Evolutionary conservation across 2,113 vertebrate genomes (phyloP), one percentile per base, ranked within the genome.

Genomic region (Heterotis niloticus): DNA sequence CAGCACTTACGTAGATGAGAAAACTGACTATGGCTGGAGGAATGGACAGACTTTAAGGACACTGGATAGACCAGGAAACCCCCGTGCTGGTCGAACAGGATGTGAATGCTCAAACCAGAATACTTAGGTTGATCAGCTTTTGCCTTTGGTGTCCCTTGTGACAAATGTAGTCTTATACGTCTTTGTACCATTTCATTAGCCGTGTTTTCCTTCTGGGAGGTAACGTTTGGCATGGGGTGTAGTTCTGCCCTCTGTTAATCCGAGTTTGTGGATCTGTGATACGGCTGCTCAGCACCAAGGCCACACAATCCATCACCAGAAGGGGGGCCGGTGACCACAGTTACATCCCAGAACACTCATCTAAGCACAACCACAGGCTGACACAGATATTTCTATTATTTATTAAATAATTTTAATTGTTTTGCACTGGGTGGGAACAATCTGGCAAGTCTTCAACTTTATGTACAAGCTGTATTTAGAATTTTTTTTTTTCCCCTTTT

Each of bases 1-100:
- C 76, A 57, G 76, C 76, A 78, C 76, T 78, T 78, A 78, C 34
- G 76, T 17, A 78, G 68, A 78, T 78, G 64, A 67, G 68, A 69
- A 67, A 78, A 59, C 44, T 78, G 76, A 69, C 65, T 13, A 13
- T 16, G 65, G 34, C n/a, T 65, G 62, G 29, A 9, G 20, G 59
- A 23, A 10, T 54, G 69, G 34, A 5, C 54, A 20, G 14, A 52
- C 24, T 1, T 57, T 18, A 26, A 0, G 65, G 51, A 78, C 59
- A 56, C 64, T 16, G 52, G 52, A 34, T 28, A 78, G 10, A 11
- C 65, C 11, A 9, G 65, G 54, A 69, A 78, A 34, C 16, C 54
- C 52, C 1, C 52, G 23, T 34, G 17, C 18, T 69, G 76, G 56
- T 78, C 10, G 26, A 59, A 14, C 11, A 14, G n/a, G 54, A 51